Evolutionary conservation across 92 coral and sea anemone genomes (phyloP), one percentile per base, ranked within the genome.

Genomic region (Diadumene lineata): DNA sequence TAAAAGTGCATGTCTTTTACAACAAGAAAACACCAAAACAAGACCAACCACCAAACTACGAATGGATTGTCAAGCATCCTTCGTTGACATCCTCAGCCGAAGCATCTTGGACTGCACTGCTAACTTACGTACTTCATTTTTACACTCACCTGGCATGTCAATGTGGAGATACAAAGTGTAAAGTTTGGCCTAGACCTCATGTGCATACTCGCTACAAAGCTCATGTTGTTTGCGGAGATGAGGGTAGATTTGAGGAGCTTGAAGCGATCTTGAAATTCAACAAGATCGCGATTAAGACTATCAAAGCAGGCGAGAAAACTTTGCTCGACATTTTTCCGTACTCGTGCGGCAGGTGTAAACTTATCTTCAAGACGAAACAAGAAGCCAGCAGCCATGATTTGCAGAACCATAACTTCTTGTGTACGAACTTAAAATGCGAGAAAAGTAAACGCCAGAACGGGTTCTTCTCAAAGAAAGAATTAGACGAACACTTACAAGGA

Each of bases 371-470:
- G 67, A 85, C 72, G 16, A 84, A 88, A 65, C 77, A 69, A 29
- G 88, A 91, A 43, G 97, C 88, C 10, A 80, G 81, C 4, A 55
- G 22, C 19, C 97, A 91, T 61, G 97, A 91, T 50, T 84, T 88
- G 26, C 78, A 56, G 23, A 69, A 76, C 19, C 97, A 91, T 60
- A 91, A 91, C 76, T 91, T 64, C 62, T 61, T 91, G 46, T 91
- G 97, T 66, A n/a, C 61, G 18, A 91, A 91, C 69, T 27, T 57
- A 21, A 75, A 55, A 21, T 91, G 97, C 56, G 97, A 87, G 15
- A 91, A 88, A 76, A 91, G 97, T 63, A 91, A 87, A 60, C 79
- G 93, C 23, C 85, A 88, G 19, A 91, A 88, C 33, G 97, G 97
- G 11, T 91, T 91, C 78, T 91, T 91, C 70, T 85, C 89, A 28